Base-by-base conservation (phyloP, 2,113 vertebrate species). In the Bubalus kerabau region DNA sequence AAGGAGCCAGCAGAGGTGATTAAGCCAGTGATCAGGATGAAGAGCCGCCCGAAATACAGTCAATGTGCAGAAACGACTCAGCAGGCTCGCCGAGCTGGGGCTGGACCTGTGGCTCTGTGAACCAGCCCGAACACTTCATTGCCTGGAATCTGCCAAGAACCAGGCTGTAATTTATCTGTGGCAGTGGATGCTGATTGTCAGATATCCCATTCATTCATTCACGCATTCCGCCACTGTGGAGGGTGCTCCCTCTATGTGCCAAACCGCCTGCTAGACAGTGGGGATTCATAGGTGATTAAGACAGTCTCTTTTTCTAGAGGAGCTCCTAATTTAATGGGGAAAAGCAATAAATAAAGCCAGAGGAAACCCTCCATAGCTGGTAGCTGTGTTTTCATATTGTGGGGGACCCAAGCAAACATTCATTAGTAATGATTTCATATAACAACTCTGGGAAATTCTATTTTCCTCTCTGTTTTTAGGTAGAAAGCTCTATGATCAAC, bases 1-100 rank as follows among this genome's bases (percentile, higher is more conserved):
- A 96, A 90, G 96, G 80, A 96, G 94, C 94, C 97, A 82, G 85
- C 91, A 87, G 92, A 90, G 94, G 91, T 93, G 98, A 98, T 98
- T 98, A 97, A 98, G 82, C 90, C 78, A 56, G 91, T 6, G 87
- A 93, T 87, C 36, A 80, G 96, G 90, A 88, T 76, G 85, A 85
- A 94, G 95, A 94, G 87, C 92, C 23, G 91, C 62, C 43, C 24
- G 95, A 94, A 28, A 87, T 46, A 54, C 36, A 94, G 87, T 91
- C 91, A 23, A 2, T 83, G 87, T 52, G 81, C 43, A 16, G 92
- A 88, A 87, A 48, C 2, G 3, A 67, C 94, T 40, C 94, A 91
- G 94, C 94, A 84, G 91, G 92, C 86, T 96, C 8, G 6, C 82
- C 2, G 9, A 48, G 78, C 56, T 48, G 94, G 84, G 46, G 83